A percentile compares a stretch with the other conserved stretches of the same genome.
These are phyloP conservation scores for Nycteola revayana DNA, from an alignment of 2,888 invertebrate species.

Conservation along the genomic window DNA sequence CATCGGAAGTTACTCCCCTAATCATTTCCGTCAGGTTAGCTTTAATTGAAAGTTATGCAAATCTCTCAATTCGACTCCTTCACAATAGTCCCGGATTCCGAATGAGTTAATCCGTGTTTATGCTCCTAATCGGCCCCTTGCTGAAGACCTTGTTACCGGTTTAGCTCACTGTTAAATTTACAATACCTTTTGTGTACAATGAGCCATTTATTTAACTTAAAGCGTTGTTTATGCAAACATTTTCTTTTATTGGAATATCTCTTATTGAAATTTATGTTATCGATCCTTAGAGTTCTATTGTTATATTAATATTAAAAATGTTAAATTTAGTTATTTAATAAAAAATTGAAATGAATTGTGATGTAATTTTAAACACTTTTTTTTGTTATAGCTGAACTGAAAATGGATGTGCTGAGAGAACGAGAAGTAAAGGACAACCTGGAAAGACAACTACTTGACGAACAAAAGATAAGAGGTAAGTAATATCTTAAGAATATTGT, in stretches of 20 bases:
- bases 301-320: no score
- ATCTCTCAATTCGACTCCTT: slow-evolving; percentile 79
- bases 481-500: slow-evolving; percentile 30
- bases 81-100: slow-evolving; percentile 79
- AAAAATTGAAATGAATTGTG: no score
- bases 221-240: slow-evolving; percentile 54
- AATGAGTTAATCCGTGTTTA: slow-evolving; percentile 82
- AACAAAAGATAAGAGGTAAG: slow-evolving; percentile 97
- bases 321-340: no score
- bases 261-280: slow-evolving; percentile 31
- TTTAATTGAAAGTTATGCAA: slow-evolving; percentile 82
- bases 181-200: slow-evolving; percentile 71
- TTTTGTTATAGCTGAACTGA: slow-evolving; percentile 93
- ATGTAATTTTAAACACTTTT: no score
- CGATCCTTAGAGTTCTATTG: no score
- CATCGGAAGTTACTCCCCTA: slow-evolving; percentile 64
- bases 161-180: slow-evolving; percentile 74
- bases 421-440: slow-evolving; percentile 96
- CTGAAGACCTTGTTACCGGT: slow-evolving; percentile 74
- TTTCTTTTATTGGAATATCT: slow-evolving; percentile 47
- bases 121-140: slow-evolving; percentile 78
- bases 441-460: slow-evolving; percentile 95
- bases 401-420: slow-evolving; percentile 97
- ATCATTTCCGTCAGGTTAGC: slow-evolving; percentile 75
- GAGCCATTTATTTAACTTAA: slow-evolving; percentile 64